Base-by-base conservation (phyloP, 2,888 invertebrate genomes). In the Uloborus plumipes region DNA sequence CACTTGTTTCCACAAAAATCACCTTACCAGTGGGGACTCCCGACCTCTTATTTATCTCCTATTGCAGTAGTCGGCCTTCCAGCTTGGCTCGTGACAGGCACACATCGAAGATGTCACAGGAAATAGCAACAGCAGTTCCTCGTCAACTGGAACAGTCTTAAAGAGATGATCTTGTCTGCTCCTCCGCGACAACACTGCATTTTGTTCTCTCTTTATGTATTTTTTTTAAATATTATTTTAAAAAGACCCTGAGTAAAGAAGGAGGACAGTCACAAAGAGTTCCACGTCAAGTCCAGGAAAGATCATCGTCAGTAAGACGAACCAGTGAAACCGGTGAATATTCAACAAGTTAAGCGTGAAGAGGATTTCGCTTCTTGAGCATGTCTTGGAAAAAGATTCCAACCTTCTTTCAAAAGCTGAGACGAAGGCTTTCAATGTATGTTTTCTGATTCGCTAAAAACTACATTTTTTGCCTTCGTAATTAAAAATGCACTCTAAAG, bases 221-320 rank as follows among this genome's bases (percentile, higher is more conserved):
- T 59, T 71, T 72, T 76, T 61, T 67, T 76, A 51, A 78, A 62
- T 78, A 59, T 72, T 78, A 75, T 78, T 66, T 70, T 81, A 84
- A 84, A 84, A 84, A 84, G 84, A 84, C 84, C 84, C 84, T 84
- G 84, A 84, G 84, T 84, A 78, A 64, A 81, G 78, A 84, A 79
- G 74, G 49, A 84, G 79, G 84, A 79, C 78, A 83, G 83, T 78
- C 77, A 84, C 71, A 64, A 75, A 83, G 79, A 78, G 79, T 84
- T 73, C 71, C 67, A 59, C 69, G 64, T 59, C 78, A 51, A 39
- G 51, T 66, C 6, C 53, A 65, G 64, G 49, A 51, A 20, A 76
- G 76, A 71, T 65, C 73, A 71, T 71, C 76, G 66, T 73, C 73
- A 69, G 67, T 69, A 59, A 51, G 47, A 72, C 18, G 20, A 72